Base-by-base conservation (phyloP, 2,888 invertebrate species). In the Drosophila algonquin region DNA sequence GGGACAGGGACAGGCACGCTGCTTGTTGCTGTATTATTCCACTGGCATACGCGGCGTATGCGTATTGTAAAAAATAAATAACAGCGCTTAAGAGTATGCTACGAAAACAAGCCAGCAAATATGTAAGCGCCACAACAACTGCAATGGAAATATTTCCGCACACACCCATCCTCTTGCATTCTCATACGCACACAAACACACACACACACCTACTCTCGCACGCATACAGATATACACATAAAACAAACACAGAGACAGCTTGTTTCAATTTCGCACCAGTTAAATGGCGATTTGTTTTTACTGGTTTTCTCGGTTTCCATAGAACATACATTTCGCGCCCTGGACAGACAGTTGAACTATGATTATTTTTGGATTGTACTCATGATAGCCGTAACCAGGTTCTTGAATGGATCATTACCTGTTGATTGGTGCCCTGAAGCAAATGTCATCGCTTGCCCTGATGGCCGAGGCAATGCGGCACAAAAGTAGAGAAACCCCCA, bases 1-100 rank as follows among this genome's bases (percentile, higher is more conserved):
- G 30, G 30, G 2, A 30, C 30, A 7, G 18, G 18, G 1, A 18
- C 1, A 1, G 18, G 18, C 18, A 18, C 18, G 27, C 10, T 35
- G 47, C 51, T 52, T 16, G 58, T 32, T 60, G 45, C 30, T 52
- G 40, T n/a, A 7, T 40, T 40, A n/a, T n/a, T 53, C 35, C 40
- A 7, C 50, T 55, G 67, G 63, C 79, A 54, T 35, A 71, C 77
- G 62, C 64, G 73, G 63, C 78, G 76, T 73, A 78, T 82, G 77
- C 69, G 81, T 63, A 70, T 79, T 73, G 73, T 61, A 60, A 68
- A 80, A 40, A 82, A 82, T 82, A 82, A 79, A 82, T 77, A 79
- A 75, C 65, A 64, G 75, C 75, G 73, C 79, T 56, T 51, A 58
- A 77, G 76, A 80, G 75, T 71, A 74, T 74, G 81, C 78, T 63